Percentiles rank a stretch among this genome's conserved stretches.
Evolutionary conservation across 2,797 vertebrate species (phyloP).

Genomic region (Microctenopoma lineatum): DNA sequence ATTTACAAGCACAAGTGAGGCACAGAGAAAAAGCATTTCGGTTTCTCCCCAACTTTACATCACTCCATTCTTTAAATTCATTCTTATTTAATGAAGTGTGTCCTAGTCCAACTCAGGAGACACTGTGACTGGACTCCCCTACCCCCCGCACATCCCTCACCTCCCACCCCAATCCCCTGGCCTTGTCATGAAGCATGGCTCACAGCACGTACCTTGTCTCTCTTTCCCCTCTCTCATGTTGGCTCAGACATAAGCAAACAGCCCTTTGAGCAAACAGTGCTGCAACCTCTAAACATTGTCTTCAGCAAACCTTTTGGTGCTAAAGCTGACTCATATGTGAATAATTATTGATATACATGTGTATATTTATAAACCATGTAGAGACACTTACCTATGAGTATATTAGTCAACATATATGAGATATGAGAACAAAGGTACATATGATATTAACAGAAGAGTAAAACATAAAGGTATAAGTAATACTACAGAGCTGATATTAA

Average conservation of each 20-base stretch:
- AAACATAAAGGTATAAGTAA: too few relatives aligned
- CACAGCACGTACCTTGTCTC: constrained; percentile 86
- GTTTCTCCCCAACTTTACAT: constrained; percentile 45
- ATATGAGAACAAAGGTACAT: too few relatives aligned
- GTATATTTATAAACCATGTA: not conserved
- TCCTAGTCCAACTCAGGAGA: constrained; percentile 77
- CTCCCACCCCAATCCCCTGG: constrained; percentile 69
- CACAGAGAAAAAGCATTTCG: constrained; percentile 39
- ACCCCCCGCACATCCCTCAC: constrained; percentile 72
- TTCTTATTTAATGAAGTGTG: constrained; percentile 61
- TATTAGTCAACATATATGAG: too few relatives aligned
- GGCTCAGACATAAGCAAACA: constrained; percentile 86
- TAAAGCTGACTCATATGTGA: constrained; percentile 38
- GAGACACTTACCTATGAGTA: not conserved
- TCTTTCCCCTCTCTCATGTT: constrained; percentile 72
- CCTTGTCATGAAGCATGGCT: constrained; percentile 81
- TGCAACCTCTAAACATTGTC: constrained; percentile 71
- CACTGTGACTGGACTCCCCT: constrained; percentile 78
- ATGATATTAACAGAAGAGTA: too few relatives aligned
- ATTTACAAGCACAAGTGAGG: constrained; percentile 24
- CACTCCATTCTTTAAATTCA: constrained; percentile 46
- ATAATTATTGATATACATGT: not conserved
- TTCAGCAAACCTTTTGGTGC: constrained; percentile 44
- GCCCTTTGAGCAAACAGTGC: constrained; percentile 78
- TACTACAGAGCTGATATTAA: too few relatives aligned